Percentiles rank a stretch among this genome's conserved stretches.
phyloP scores from a whole-genome alignment of 2,888 invertebrate genomes.

The Euzophera pinguis region DNA sequence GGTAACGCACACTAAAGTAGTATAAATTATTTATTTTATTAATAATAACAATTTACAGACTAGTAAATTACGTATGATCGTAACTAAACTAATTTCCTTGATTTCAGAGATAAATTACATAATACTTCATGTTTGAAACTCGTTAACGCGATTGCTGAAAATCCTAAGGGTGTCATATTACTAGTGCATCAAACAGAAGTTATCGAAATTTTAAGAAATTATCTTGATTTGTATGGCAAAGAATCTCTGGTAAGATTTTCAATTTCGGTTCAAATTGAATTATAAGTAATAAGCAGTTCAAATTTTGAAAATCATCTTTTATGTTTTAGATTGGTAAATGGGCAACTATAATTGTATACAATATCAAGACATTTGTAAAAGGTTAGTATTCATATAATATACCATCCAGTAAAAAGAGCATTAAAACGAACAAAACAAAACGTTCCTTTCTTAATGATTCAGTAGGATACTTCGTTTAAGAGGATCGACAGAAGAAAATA shows the following conservation, averaged over 20 bases:
- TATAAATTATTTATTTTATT: too few relatives aligned
- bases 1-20: too few relatives aligned
- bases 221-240: constrained; percentile 38
- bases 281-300: too few relatives aligned
- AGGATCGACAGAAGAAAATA: too few relatives aligned
- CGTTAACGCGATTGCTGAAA: constrained; percentile 45
- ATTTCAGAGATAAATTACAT: constrained; percentile 44
- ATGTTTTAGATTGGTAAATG: constrained; percentile 56
- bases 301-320: too few relatives aligned
- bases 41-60: too few relatives aligned
- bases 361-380: constrained; percentile 30
- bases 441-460: too few relatives aligned
- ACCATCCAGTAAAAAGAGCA: too few relatives aligned
- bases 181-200: constrained; percentile 29
- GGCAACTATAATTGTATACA: constrained; percentile 51
- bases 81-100: constrained; percentile 43
- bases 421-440: too few relatives aligned
- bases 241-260: constrained; percentile 39
- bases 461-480: too few relatives aligned
- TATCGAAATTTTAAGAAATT: constrained; percentile 32
- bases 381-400: constrained; percentile 19
- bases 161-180: constrained; percentile 25
- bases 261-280: not conserved
- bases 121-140: constrained; percentile 47
- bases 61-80: too few relatives aligned